phyloP scores from a whole-genome alignment of 2,888 invertebrate genomes.

The Halocaridina rubra region DNA sequence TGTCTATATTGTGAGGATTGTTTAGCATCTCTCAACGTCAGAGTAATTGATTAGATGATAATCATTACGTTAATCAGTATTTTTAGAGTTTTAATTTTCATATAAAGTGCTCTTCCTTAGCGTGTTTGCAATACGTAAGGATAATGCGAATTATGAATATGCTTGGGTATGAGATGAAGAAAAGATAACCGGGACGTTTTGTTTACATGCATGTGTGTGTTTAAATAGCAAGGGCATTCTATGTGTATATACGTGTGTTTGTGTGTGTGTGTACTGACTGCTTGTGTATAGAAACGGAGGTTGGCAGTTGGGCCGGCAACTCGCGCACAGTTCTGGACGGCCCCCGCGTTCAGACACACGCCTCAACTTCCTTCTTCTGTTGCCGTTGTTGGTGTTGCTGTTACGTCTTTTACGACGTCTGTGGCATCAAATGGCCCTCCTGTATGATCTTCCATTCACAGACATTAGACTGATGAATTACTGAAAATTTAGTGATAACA shows the following conservation, averaged over 20 bases:
- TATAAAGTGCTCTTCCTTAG: no score
- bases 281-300: no score
- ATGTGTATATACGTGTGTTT: background rate
- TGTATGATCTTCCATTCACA: background rate
- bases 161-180: no score
- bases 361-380: background rate
- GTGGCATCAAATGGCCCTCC: background rate
- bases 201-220: no score
- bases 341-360: background rate
- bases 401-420: background rate
- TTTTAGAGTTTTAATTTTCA: no score
- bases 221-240: background rate
- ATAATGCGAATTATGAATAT: no score
- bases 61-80: no score
- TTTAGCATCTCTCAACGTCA: no score
- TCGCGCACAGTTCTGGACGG: background rate
- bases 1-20: no score
- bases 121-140: no score
- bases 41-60: no score
- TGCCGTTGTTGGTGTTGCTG: background rate
- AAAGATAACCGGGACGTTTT: no score
- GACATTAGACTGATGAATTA: background rate
- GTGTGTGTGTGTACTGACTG: background rate
- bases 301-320: background rate
- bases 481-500: background rate